A percentile compares a stretch with the other conserved stretches of the same genome.
Conservation (phyloP, 2,113 vertebrate species). For the Pedetes capensis region DNA sequence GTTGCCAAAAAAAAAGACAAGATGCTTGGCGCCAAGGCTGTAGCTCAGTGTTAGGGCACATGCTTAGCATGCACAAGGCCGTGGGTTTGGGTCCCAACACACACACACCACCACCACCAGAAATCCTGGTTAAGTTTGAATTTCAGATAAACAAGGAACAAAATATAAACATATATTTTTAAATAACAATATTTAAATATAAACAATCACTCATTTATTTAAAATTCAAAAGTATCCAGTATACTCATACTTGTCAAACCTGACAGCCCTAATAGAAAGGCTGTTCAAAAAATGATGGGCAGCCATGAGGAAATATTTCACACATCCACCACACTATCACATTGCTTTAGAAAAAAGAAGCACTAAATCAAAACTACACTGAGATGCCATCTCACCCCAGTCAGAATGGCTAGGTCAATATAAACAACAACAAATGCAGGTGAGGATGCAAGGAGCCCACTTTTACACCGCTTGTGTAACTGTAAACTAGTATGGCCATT, state of each 20-base stretch:
- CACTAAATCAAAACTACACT: too few species aligned
- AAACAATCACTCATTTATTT: too few species aligned
- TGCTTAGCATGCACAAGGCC: too few species aligned
- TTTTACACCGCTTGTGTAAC: too few species aligned
- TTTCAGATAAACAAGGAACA: conserved; percentile 8
- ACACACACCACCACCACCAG: too few species aligned
- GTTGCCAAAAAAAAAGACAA: background rate
- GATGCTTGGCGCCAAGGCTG: background rate
- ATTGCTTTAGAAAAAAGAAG: background rate
- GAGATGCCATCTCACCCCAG: too few species aligned
- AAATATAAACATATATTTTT: background rate
- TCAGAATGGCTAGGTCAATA: too few species aligned
- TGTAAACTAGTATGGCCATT: too few species aligned
- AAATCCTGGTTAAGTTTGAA: background rate
- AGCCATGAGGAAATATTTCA: background rate
- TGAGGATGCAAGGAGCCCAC: too few species aligned
- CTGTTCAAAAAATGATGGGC: background rate
- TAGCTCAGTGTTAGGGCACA: background rate
- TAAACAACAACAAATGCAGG: too few species aligned
- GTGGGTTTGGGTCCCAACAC: background rate
- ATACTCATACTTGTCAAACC: background rate
- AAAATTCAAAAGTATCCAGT: background rate
- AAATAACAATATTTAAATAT: background rate
- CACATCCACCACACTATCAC: background rate
- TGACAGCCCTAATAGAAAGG: background rate